A percentile compares a stretch with the other conserved stretches of the same genome.
Evolutionary conservation across 2,113 vertebrate species (phyloP).

Genomic region (Lipophrys pholis): DNA sequence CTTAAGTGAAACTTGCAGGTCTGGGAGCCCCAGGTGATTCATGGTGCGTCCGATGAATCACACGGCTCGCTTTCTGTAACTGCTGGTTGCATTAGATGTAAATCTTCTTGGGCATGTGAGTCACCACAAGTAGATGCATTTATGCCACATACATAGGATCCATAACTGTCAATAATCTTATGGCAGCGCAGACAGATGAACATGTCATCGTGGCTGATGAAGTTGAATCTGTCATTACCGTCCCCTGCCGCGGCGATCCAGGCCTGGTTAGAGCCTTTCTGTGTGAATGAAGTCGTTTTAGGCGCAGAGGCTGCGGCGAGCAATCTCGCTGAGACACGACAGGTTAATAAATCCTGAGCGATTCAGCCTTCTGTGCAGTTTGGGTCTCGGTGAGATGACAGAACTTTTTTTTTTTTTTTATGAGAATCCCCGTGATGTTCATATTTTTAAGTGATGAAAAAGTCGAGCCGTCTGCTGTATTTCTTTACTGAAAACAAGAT

Average conservation of each 20-base stretch:
- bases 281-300: conserved; percentile 21
- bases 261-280: conserved; percentile 32
- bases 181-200: conserved; percentile 33
- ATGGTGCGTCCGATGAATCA: conserved; percentile 36
- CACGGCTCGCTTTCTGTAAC: conserved; percentile 1
- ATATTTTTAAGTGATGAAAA: conserved; percentile 56
- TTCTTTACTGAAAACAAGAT: conserved; percentile 29
- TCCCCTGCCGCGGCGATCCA: conserved; percentile 22
- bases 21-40: conserved; percentile 31
- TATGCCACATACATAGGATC: conserved; percentile 19
- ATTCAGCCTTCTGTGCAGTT: conserved; percentile 59
- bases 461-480: conserved; percentile 15
- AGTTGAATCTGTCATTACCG: conserved; percentile 20
- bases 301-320: conserved; percentile 14
- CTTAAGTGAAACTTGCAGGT: conserved; percentile 24
- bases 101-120: conserved; percentile 38
- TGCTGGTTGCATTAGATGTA: conserved; percentile 48
- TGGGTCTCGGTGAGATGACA: conserved; percentile 47
- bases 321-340: conserved; percentile 49
- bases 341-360: conserved; percentile 62
- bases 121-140: conserved; percentile 36
- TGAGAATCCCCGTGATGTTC: conserved; percentile 41
- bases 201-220: conserved; percentile 43
- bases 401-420: conserved; percentile 61
- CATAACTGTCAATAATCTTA: conserved; percentile 41